These are phyloP conservation scores for Phaethon lepturus DNA, from an alignment of 2,113 vertebrate species.

Conservation along the genomic window DNA sequence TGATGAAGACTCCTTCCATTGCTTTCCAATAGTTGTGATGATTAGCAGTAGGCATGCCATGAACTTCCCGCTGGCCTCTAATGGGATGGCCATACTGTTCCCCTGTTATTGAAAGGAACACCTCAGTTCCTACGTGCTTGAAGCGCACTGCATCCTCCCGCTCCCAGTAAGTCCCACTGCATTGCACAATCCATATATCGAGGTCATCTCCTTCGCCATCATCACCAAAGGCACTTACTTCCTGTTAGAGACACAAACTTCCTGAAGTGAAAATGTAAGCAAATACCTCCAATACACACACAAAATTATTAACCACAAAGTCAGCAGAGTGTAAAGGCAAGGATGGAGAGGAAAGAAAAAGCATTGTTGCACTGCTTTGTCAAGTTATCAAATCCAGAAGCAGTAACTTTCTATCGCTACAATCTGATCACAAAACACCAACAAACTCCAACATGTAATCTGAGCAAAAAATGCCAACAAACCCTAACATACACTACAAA, in stretches of 20 bases:
- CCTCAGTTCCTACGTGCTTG: conserved; percentile 89
- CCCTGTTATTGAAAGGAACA: conserved; percentile 92
- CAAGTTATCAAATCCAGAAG: background rate
- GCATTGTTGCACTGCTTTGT: background rate
- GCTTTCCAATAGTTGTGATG: conserved; percentile 92
- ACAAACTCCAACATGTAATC: background rate
- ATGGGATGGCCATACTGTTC: conserved; percentile 96
- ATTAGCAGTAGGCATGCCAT: conserved; percentile 86
- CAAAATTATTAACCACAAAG: background rate
- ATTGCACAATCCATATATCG: conserved; percentile 92
- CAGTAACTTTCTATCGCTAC: background rate
- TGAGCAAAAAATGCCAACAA: background rate
- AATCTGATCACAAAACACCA: background rate
- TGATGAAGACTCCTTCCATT: conserved; percentile 97
- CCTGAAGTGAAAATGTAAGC: conserved; percentile 7
- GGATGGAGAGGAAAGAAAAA: background rate
- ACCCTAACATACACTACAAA: background rate
- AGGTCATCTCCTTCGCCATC: conserved; percentile 94
- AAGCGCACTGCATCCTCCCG: conserved; percentile 88
- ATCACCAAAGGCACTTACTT: conserved; percentile 97
- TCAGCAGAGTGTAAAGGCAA: background rate
- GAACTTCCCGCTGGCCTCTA: conserved; percentile 91
- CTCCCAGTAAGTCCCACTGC: conserved; percentile 87
- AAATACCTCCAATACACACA: background rate
- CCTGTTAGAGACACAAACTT: conserved; percentile 77